Base-by-base conservation (phyloP, 2,113 vertebrate species). In the Zapornia atra region DNA sequence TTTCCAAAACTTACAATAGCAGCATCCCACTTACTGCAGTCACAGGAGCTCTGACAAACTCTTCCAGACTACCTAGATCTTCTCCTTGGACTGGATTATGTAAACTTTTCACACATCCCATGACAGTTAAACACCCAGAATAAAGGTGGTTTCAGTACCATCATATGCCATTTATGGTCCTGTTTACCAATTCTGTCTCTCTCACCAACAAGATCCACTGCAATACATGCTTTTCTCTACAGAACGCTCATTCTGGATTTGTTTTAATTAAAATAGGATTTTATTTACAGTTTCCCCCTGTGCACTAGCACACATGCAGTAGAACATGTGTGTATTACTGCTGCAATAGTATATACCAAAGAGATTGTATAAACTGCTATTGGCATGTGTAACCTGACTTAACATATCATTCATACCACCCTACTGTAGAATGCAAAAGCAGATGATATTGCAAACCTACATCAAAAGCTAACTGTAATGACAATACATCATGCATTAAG, bases 401-500 rank as follows among this genome's bases (percentile, higher is more conserved):
- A 78, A 84, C 11, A 2, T 12, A 42, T 16, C 13, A 31, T 46
- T 85, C 82, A 68, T 19, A 14, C 6, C 6, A 36, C 56, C 31
- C 61, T 78, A n/a, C 7, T 26, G 18, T 2, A 78, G 51, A 72
- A 81, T 4, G 11, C 24, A 63, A 56, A 83, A 91, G 42, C 56
- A 4, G 4, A 29, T 59, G 60, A 78, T 84, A 56, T 59, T 86
- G 66, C 50, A 81, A 56, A 33, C 9, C 56, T 60, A 1, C 18
- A 94, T 51, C 29, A 91, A 82, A 92, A 90, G 31, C 57, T 54
- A 82, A 82, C 64, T 54, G 21, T 9, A 86, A 91, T 22, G 33
- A 69, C 60, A 78, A 82, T 91, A 86, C 88, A 88, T 80, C 79
- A 83, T 66, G 46, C 83, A 92, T 79, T 42, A 92, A 82, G 69